phyloP scores from a whole-genome alignment of 2,888 invertebrate species.

The Parnassius smintheus region DNA sequence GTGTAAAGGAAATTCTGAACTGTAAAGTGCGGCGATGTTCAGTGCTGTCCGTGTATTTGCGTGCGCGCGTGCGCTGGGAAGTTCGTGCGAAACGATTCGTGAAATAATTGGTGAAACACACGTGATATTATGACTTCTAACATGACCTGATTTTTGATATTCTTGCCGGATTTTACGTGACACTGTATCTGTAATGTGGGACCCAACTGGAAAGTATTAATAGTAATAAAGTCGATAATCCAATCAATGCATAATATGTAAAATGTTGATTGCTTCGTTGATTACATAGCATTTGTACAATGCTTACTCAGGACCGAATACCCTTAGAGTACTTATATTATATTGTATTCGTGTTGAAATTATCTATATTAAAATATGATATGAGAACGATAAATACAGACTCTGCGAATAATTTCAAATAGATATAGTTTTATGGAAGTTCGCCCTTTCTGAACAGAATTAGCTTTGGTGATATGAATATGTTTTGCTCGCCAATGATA shows the following conservation, averaged over 20 bases:
- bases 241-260: slow-evolving; percentile 27
- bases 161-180: slow-evolving; percentile 55
- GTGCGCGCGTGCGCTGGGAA: background rate
- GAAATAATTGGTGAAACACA: slow-evolving; percentile 20
- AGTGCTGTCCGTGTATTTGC: background rate
- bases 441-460: slow-evolving; percentile 56
- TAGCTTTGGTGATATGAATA: slow-evolving; percentile 62
- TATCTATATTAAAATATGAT: slow-evolving; percentile 20
- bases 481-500: slow-evolving; percentile 61
- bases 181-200: slow-evolving; percentile 53
- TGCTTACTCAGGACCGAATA: slow-evolving; percentile 3
- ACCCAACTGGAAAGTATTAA: slow-evolving; percentile 62
- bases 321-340: slow-evolving; percentile 6
- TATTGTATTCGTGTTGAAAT: slow-evolving; percentile 22
- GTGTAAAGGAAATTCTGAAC: background rate
- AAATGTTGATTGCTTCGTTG: slow-evolving; percentile 14
- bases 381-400: slow-evolving; percentile 37
- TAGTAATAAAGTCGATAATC: slow-evolving; percentile 36
- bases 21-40: background rate
- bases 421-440: slow-evolving; percentile 47
- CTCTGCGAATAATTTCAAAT: slow-evolving; percentile 48
- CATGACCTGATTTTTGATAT: slow-evolving; percentile 42
- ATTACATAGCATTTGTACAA: slow-evolving; percentile 1
- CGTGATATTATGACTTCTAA: slow-evolving; percentile 20
- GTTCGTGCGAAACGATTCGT: slow-evolving; percentile 11